Conservation (phyloP, 2,888 invertebrate genomes). For the Tubulanus polymorphus region DNA sequence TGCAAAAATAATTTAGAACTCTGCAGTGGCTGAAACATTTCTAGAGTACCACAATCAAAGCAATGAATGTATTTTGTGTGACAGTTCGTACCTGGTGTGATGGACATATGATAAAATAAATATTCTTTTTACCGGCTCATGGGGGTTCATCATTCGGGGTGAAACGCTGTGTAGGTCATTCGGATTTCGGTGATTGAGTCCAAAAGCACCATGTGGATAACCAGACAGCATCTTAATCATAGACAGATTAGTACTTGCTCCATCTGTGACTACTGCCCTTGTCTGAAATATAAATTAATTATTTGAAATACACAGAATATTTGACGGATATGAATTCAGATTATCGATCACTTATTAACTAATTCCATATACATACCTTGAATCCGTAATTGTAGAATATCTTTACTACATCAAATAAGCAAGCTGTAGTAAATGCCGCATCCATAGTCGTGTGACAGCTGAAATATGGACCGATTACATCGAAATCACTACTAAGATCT, state of each 20-base stretch:
- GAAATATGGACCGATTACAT: constrained; percentile 8
- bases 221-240: neutral
- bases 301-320: too few relatives aligned
- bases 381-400: constrained; percentile 2
- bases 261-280: neutral
- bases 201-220: neutral
- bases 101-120: neutral
- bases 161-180: neutral
- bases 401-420: neutral
- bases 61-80: neutral
- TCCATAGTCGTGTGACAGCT: constrained; percentile 3
- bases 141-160: neutral
- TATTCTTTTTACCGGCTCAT: neutral
- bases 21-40: too few relatives aligned
- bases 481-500: constrained; percentile 4
- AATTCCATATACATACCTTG: constrained; percentile 1
- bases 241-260: neutral
- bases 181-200: neutral
- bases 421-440: neutral
- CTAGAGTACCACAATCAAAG: neutral
- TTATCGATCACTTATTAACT: too few relatives aligned
- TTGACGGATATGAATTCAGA: too few relatives aligned
- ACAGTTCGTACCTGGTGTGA: neutral
- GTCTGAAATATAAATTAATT: neutral
- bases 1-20: too few relatives aligned